phyloP scores from a whole-genome alignment of 2,888 invertebrate species.

The Globia sparganii region DNA sequence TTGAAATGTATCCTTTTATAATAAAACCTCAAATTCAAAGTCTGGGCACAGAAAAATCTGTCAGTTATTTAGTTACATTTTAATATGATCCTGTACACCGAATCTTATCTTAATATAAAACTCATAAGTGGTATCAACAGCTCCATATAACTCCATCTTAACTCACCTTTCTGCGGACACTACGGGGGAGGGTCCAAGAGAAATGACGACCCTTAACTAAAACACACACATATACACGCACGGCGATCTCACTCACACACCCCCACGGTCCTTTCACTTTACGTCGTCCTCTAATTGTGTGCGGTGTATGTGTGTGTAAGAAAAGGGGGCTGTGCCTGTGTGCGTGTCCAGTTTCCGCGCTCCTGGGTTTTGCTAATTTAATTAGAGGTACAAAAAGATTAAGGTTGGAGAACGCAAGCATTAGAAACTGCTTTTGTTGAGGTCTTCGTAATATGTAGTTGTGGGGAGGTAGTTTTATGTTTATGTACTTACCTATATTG shows the following conservation, averaged over 20 bases:
- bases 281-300: conserved; percentile 66
- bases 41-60: not conserved
- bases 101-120: not conserved
- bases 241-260: conserved; percentile 81
- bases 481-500: conserved; percentile 20
- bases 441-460: conserved; percentile 72
- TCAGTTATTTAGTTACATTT: not conserved
- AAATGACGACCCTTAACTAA: conserved; percentile 91
- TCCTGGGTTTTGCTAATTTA: conserved; percentile 90
- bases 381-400: conserved; percentile 91
- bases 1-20: not conserved
- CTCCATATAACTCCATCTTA: conserved; percentile 82
- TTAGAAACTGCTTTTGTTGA: conserved; percentile 87
- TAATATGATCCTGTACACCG: not conserved
- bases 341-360: conserved; percentile 89
- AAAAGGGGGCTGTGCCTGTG: conserved; percentile 72
- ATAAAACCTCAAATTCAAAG: not conserved
- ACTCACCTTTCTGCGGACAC: conserved; percentile 91
- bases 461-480: conserved; percentile 50
- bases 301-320: conserved; percentile 70
- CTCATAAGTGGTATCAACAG: conserved; percentile 63
- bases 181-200: conserved; percentile 91
- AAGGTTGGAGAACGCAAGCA: conserved; percentile 87
- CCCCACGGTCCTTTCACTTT: conserved; percentile 71
- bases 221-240: conserved; percentile 88